Evolutionary conservation across 2,113 vertebrate species (phyloP).

Genomic region (Mormoops blainvillei): DNA sequence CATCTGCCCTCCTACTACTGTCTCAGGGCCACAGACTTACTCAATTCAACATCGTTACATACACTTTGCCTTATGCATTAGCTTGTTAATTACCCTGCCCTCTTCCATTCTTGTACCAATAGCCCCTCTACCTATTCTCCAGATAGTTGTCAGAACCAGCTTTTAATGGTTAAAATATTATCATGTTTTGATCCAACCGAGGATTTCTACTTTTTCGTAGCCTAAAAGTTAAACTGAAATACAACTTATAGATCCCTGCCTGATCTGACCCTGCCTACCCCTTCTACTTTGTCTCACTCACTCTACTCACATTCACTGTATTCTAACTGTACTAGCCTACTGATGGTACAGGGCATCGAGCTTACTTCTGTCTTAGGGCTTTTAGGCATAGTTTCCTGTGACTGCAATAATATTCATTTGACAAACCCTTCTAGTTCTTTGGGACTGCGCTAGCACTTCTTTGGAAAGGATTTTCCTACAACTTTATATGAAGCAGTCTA

Average conservation of each 20-base stretch:
- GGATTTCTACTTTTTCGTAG: neutral
- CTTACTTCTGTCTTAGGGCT: neutral
- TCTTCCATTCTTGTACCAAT: neutral
- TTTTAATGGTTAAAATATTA: neutral
- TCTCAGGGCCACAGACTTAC: neutral
- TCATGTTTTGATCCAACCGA: neutral
- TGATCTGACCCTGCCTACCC: neutral
- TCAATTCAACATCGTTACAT: neutral
- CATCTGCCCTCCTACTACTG: neutral
- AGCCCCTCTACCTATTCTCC: neutral
- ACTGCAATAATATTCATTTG: neutral
- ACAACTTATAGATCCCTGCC: neutral
- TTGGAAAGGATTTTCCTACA: neutral
- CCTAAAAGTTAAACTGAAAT: neutral
- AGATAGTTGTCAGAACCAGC: neutral
- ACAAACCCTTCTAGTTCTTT: neutral
- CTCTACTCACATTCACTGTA: neutral
- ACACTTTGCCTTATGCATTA: neutral
- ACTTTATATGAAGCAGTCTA: neutral
- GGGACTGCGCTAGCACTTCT: neutral
- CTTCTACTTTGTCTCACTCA: neutral
- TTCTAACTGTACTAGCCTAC: neutral
- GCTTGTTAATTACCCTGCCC: neutral
- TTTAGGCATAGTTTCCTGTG: neutral
- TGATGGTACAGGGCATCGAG: neutral